Percentiles rank a stretch among this genome's conserved stretches.
Evolutionary conservation across 2,888 invertebrate genomes (phyloP).

Genomic region (Rhingia campestris): DNA sequence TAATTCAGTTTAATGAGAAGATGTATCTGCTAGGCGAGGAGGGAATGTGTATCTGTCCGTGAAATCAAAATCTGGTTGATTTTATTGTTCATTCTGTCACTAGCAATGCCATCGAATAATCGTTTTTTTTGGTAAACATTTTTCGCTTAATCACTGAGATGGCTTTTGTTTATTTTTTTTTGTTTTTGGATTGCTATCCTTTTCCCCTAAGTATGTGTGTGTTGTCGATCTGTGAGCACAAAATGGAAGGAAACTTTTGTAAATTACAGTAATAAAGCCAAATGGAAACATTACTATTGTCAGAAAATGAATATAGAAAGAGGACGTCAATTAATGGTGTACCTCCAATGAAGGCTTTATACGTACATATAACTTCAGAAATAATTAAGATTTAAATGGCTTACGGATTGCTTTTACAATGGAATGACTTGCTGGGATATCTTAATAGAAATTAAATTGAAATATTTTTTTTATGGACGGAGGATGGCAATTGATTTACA

Average conservation of each 20-base stretch:
- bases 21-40: constrained; percentile 12
- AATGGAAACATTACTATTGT: constrained; percentile 24
- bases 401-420: constrained; percentile 6
- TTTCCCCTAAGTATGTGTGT: background rate
- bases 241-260: background rate
- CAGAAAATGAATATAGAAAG: background rate
- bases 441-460: constrained; percentile 10
- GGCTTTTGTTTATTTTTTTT: constrained; percentile 29
- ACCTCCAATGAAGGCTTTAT: constrained; percentile 1
- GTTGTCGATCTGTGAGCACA: background rate
- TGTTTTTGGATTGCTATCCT: constrained; percentile 19
- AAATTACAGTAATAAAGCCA: constrained; percentile 29
- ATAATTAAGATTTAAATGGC: constrained; percentile 48
- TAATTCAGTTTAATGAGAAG: constrained; percentile 39
- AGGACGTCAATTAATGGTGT: constrained; percentile 24
- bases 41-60: constrained; percentile 19
- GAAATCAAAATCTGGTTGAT: constrained; percentile 31
- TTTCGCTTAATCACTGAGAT: constrained; percentile 31
- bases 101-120: constrained; percentile 10
- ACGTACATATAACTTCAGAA: constrained; percentile 24
- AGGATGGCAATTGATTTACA: no score
- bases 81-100: constrained; percentile 25
- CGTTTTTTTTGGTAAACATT: background rate
- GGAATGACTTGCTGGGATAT: background rate
- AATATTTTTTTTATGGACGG: background rate